These are phyloP conservation scores for Florisuga fusca DNA, from an alignment of 2,797 vertebrate species.

Conservation along the genomic window DNA sequence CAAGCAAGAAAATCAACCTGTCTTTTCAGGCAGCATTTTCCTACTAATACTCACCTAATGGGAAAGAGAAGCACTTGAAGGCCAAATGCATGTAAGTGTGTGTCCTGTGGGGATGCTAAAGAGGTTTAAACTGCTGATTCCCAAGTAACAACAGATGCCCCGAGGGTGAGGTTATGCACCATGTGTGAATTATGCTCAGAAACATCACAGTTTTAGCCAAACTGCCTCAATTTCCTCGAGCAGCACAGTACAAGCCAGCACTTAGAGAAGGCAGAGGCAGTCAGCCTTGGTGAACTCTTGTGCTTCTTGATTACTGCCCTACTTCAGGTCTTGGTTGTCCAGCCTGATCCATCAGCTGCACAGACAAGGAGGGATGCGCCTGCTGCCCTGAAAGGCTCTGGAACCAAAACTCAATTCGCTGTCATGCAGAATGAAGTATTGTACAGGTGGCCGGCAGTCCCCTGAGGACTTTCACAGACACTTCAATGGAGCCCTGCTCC, in stretches of 20 bases:
- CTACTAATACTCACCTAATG: background rate
- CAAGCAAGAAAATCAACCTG: background rate
- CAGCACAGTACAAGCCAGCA: background rate
- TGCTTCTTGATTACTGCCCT: background rate
- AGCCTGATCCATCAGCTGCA: background rate
- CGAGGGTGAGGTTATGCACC: rapidly evolving
- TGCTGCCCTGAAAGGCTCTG: background rate
- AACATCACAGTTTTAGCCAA: background rate
- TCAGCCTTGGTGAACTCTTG: rapidly evolving
- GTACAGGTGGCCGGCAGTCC: background rate
- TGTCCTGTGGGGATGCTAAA: rapidly evolving
- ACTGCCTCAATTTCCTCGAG: background rate
- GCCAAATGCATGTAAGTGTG: rapidly evolving
- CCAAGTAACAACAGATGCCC: background rate
- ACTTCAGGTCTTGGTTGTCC: background rate
- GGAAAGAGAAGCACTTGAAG: background rate
- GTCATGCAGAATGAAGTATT: background rate
- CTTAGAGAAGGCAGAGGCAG: background rate
- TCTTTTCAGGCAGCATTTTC: background rate
- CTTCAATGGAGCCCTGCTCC: too few relatives aligned
- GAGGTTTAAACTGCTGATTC: background rate
- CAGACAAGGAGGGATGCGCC: background rate
- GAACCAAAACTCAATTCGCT: background rate
- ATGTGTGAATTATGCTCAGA: rapidly evolving
- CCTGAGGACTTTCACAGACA: background rate